Evolutionary conservation across 2,113 vertebrate genomes (phyloP), one percentile per base, ranked within the genome.

Genomic region (Mola mola): DNA sequence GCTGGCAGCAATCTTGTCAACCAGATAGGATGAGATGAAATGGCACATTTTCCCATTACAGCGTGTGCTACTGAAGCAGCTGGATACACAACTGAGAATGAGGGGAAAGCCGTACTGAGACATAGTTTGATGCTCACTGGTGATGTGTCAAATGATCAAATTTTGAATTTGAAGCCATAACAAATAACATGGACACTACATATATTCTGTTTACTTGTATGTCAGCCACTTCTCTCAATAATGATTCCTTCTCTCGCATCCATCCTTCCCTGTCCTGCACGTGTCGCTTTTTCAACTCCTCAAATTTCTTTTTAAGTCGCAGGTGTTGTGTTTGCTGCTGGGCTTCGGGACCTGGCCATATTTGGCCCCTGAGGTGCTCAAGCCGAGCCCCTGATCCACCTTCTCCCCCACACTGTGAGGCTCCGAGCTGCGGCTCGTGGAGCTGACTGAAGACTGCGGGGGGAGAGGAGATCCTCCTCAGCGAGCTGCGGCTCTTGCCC

Each of bases 141-240:
- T n/a, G n/a, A n/a, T n/a, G n/a, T n/a, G n/a, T n/a, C n/a, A n/a
- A n/a, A n/a, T n/a, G n/a, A n/a, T 13, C 12, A 56, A 5, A 4
- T 16, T 20, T 57, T 22, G 3, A 2, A 26, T 42, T 20, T 29
- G 9, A 31, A 22, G 9, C 28, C 16, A 5, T 25, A 36, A 19
- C 3, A 29, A 3, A 15, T 29, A 17, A 21, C 8, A 10, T 8
- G 36, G 28, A 44, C 16, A 43, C 28, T 43, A 41, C 24, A 24
- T 15, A 21, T n/a, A n/a, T n/a, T n/a, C n/a, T n/a, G n/a, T n/a
- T 86, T 90, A 92, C 88, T 92, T 94, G 87, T 76, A 94, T 89
- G 33, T 91, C 81, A 50, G 91, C 90, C 69, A 90, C 82, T 87
- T 93, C 88, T 84, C 91, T 92, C 66, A 93, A 71, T 69, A 93